Conservation (phyloP, 2,797 vertebrate species). For the Acanthurus tractus region DNA sequence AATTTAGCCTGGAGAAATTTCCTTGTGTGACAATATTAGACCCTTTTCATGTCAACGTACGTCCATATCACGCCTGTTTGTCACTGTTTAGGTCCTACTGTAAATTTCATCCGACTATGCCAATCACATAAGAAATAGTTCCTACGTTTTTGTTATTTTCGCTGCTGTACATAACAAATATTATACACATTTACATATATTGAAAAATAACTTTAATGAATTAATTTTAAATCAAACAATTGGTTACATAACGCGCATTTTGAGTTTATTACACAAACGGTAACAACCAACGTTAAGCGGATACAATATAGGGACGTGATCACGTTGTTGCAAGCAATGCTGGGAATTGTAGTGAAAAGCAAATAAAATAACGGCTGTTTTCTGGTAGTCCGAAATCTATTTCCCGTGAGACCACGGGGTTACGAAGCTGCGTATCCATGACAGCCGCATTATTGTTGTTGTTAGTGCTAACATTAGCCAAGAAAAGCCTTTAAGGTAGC, state of each 20-base stretch:
- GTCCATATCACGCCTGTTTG: conserved; percentile 47
- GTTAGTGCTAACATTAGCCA: conserved; percentile 58
- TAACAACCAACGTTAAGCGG: not conserved
- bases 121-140: conserved; percentile 39
- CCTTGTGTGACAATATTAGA: rapidly evolving
- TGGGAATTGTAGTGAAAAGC: conserved; percentile 57
- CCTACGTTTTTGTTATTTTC: conserved; percentile 23
- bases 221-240: not conserved
- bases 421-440: conserved; percentile 82
- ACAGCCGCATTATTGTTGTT: conserved; percentile 83
- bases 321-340: not conserved
- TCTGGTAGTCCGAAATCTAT: conserved; percentile 51
- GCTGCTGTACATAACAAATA: rapidly evolving
- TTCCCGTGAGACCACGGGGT: conserved; percentile 73
- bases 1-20: not conserved
- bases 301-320: conserved; percentile 49
- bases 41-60: not conserved
- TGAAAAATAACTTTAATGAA: rapidly evolving
- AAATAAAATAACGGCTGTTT: rapidly evolving
- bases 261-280: not conserved
- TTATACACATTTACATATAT: not conserved
- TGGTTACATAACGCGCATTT: not conserved
- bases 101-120: conserved; percentile 36
- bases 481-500: conserved; percentile 31
- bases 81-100: conserved; percentile 66